These are phyloP conservation scores for Holocentrus rufus DNA, from an alignment of 2,797 vertebrate species.

Conservation along the genomic window DNA sequence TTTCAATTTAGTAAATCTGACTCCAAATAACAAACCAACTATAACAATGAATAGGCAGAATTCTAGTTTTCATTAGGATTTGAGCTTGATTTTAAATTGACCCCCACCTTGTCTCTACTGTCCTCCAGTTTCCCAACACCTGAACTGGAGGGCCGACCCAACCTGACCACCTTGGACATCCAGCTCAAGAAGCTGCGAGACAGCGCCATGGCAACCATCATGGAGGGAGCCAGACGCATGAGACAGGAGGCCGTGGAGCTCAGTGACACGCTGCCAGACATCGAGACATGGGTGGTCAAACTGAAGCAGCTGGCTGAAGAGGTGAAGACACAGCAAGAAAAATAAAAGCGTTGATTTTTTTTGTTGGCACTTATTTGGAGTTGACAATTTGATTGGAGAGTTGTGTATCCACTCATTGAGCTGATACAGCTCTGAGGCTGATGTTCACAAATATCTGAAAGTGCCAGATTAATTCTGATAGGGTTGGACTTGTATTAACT, in stretches of 20 bases:
- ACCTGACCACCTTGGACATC: slow-evolving; percentile 92
- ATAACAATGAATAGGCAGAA: too few relatives aligned
- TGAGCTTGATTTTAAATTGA: too few relatives aligned
- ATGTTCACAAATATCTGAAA: too few relatives aligned
- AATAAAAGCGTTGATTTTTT: neutral
- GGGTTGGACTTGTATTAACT: too few relatives aligned
- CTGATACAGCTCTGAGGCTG: too few relatives aligned
- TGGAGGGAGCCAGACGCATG: slow-evolving; percentile 83
- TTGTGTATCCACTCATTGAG: too few relatives aligned
- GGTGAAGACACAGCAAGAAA: slow-evolving; percentile 68
- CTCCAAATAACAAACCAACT: too few relatives aligned
- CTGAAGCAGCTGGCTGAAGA: slow-evolving; percentile 89
- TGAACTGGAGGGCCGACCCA: slow-evolving; percentile 84
- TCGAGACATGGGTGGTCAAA: slow-evolving; percentile 92
- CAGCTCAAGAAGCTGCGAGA: slow-evolving; percentile 90
- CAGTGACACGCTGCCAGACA: slow-evolving; percentile 83
- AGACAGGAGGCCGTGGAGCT: slow-evolving; percentile 84
- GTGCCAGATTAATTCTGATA: too few relatives aligned
- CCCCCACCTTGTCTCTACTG: neutral
- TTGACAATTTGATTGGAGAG: too few relatives aligned
- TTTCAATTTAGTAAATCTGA: too few relatives aligned
- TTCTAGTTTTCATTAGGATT: neutral
- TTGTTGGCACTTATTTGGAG: too few relatives aligned
- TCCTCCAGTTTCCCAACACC: slow-evolving; percentile 81
- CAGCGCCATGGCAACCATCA: slow-evolving; percentile 80